phyloP scores from a whole-genome alignment of 2,888 invertebrate species.

The Cerastis rubricosa region DNA sequence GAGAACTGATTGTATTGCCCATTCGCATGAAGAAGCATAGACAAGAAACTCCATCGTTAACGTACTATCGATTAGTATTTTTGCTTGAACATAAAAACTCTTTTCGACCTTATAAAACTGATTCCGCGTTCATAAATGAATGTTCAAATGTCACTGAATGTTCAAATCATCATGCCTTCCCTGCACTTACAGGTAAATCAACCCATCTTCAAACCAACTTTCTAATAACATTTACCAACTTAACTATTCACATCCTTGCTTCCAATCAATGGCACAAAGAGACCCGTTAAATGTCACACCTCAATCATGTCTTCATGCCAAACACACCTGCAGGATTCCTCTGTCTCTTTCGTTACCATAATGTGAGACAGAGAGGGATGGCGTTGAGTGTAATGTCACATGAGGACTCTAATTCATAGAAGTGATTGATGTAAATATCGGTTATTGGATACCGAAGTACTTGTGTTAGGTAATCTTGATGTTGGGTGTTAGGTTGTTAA shows the following conservation, averaged over 20 bases:
- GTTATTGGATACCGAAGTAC: conserved; percentile 52
- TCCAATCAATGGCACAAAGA: conserved; percentile 68
- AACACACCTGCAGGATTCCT: conserved; percentile 75
- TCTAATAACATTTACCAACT: conserved; percentile 50
- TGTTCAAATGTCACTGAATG: not conserved
- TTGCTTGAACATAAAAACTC: not conserved
- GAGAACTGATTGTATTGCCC: too few relatives aligned
- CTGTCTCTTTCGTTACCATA: conserved; percentile 66
- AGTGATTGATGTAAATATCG: conserved; percentile 70
- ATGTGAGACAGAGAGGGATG: conserved; percentile 68
- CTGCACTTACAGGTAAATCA: not conserved
- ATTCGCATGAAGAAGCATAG: not conserved
- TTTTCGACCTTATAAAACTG: not conserved
- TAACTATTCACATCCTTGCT: conserved; percentile 54
- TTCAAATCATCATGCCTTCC: not conserved
- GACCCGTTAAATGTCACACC: conserved; percentile 82
- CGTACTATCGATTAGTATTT: not conserved
- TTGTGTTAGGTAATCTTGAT: conserved; percentile 46
- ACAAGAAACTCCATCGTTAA: not conserved
- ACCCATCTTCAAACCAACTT: conserved; percentile 37
- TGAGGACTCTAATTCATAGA: conserved; percentile 80
- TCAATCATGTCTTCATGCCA: conserved; percentile 74
- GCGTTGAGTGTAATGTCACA: conserved; percentile 63
- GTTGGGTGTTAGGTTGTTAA: conserved; percentile 48
- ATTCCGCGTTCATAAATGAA: not conserved